Evolutionary conservation across 2,888 invertebrate genomes (phyloP), one percentile per base, ranked within the genome.

Genomic region (Ormyrus rosae): DNA sequence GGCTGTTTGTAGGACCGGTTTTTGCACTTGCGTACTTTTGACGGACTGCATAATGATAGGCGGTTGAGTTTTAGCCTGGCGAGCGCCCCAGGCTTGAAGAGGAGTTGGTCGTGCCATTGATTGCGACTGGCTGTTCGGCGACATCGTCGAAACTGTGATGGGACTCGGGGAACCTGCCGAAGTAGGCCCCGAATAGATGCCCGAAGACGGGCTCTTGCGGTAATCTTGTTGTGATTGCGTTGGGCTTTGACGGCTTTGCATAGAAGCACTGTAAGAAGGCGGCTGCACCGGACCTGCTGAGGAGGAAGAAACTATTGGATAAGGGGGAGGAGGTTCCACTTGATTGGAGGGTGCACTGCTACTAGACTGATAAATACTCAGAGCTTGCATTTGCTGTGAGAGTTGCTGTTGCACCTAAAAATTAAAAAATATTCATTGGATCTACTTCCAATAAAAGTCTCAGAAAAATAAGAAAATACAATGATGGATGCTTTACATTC

Each of bases 1-100:
- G 9, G 98, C 98, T 13, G 98, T 98, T 91, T 98, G 98, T 83
- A 98, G 92, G 50, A 98, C 95, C 0, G 98, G 98, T 90, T 98
- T 98, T 89, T 97, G 97, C 58, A 97, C 98, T 91, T 98, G 97
- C 19, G 97, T 97, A 92, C 97, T 97, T 90, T 97, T 97, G 19
- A 98, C 98, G 51, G 97, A 97, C 90, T 98, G 98, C 97, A 98
- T 98, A 83, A 98, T 98, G 84, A 98, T 96, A 7, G 98, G 97
- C 69, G 97, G 96, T 88, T 97, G 97, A 34, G 97, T 95, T 87
- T 96, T 96, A 58, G 97, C 95, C 90, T 98, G 98, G 70, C 96
- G 92, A 76, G 96, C 96, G 78, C 95, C 95, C 95, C 97, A 96
- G 67, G 96, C 95, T 89, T 95, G 95, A 76, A 96, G 92, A 5